These are phyloP conservation scores for Maylandia zebra DNA, from an alignment of 2,113 vertebrate species.

Conservation along the genomic window DNA sequence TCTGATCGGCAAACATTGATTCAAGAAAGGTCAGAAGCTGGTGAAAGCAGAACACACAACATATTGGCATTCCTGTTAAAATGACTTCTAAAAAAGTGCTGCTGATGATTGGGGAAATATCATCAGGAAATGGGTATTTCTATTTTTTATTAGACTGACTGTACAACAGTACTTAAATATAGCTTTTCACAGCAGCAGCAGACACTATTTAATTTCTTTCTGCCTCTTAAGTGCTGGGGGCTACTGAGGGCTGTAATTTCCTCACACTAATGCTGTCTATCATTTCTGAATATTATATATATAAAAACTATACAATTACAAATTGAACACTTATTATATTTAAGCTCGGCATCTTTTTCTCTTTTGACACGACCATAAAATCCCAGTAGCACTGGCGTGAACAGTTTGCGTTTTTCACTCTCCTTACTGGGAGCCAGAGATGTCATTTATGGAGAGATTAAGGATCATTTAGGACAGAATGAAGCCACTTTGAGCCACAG, in stretches of 20 bases:
- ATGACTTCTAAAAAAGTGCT: conserved; percentile 11
- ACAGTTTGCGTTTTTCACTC: conserved; percentile 27
- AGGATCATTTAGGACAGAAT: conserved; percentile 47
- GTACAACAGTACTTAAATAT: not conserved
- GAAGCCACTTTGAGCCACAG: conserved; percentile 36
- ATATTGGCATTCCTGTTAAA: conserved; percentile 40
- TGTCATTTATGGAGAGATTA: conserved; percentile 53
- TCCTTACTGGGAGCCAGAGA: conserved; percentile 20
- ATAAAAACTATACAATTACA: not conserved
- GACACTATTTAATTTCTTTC: not conserved
- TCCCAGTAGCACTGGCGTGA: conserved; percentile 5
- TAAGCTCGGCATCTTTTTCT: not conserved
- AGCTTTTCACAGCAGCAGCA: not conserved
- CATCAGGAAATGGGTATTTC: not conserved
- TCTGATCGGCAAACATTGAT: conserved; percentile 26
- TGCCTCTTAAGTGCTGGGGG: not conserved
- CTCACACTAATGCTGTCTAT: not conserved
- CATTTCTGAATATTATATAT: not conserved
- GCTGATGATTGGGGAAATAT: not conserved
- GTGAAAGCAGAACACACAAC: not conserved
- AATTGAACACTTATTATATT: not conserved
- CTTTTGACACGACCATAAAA: not conserved
- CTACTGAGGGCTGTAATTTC: not conserved
- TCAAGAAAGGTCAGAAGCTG: conserved; percentile 27
- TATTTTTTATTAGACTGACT: not conserved